These are phyloP conservation scores for Callosobruchus maculatus DNA, from an alignment of 2,888 invertebrate genomes.

Conservation along the genomic window DNA sequence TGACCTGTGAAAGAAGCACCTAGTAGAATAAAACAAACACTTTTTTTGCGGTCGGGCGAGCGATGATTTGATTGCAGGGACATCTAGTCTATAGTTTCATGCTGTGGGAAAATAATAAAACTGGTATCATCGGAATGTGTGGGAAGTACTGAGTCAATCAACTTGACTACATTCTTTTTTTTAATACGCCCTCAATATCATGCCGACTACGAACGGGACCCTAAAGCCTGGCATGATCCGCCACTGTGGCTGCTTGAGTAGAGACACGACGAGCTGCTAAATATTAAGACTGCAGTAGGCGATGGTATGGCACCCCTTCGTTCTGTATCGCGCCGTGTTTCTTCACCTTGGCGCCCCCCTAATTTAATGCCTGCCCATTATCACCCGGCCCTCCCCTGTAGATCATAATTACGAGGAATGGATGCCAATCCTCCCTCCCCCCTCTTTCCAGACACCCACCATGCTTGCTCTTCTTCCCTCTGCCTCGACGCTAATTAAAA, in stretches of 20 bases:
- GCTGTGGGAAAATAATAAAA: no score
- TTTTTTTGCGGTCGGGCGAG: no score
- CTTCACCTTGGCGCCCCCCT: conserved; percentile 15
- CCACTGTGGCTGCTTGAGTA: neutral
- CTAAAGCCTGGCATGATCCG: neutral
- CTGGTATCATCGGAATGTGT: no score
- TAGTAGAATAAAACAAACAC: no score
- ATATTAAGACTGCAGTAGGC: neutral
- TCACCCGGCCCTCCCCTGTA: conserved; percentile 10
- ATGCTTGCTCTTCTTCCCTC: neutral
- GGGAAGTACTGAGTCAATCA: no score
- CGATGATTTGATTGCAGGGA: no score
- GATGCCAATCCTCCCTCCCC: neutral
- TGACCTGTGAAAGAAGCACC: no score
- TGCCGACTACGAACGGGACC: neutral
- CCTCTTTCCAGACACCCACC: neutral
- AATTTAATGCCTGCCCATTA: conserved; percentile 16
- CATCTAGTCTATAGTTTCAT: no score
- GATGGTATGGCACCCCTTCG: conserved; percentile 17
- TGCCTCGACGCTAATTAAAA: neutral
- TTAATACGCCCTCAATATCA: no score
- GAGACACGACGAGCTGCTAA: neutral
- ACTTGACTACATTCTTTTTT: no score
- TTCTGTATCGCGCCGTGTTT: conserved; percentile 20
- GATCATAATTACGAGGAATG: conserved; percentile 5